A percentile compares a stretch with the other conserved stretches of the same genome.
phyloP scores from a whole-genome alignment of 2,113 vertebrate species.

The Ptychochromis oligacanthus region DNA sequence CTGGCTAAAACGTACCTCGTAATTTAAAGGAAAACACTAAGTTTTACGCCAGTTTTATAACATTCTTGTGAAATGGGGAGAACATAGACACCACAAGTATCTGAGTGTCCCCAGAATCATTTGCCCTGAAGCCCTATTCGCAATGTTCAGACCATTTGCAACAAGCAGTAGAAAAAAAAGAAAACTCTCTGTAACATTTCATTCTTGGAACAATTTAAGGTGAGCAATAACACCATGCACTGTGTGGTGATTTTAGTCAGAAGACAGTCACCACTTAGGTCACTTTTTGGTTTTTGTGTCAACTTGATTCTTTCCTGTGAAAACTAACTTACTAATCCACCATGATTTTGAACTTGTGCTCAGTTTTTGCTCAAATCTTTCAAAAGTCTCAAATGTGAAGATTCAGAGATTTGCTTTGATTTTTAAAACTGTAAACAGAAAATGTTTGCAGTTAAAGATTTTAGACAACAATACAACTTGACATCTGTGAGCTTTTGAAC shows the following conservation, averaged over 20 bases:
- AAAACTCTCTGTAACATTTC: not conserved
- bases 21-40: slow-evolving; percentile 59
- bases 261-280: not conserved
- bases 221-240: not conserved
- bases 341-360: not conserved
- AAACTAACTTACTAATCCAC: not conserved
- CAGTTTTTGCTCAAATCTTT: not conserved
- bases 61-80: slow-evolving; percentile 29
- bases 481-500: no score
- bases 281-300: not conserved
- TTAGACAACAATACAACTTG: no score
- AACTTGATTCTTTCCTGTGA: not conserved
- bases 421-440: not conserved
- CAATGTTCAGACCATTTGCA: not conserved
- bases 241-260: not conserved
- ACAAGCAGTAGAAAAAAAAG: not conserved
- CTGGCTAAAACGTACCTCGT: slow-evolving; percentile 27
- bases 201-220: not conserved
- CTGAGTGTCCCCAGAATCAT: not conserved
- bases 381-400: not conserved
- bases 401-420: not conserved
- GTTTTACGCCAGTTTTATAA: slow-evolving; percentile 32
- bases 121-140: not conserved
- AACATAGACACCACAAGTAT: slow-evolving; percentile 45
- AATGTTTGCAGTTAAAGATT: no score